Percentiles rank a stretch among this genome's conserved stretches.
These are phyloP conservation scores for Morinoia aosen DNA, from an alignment of 2,888 invertebrate species.

Conservation along the genomic window DNA sequence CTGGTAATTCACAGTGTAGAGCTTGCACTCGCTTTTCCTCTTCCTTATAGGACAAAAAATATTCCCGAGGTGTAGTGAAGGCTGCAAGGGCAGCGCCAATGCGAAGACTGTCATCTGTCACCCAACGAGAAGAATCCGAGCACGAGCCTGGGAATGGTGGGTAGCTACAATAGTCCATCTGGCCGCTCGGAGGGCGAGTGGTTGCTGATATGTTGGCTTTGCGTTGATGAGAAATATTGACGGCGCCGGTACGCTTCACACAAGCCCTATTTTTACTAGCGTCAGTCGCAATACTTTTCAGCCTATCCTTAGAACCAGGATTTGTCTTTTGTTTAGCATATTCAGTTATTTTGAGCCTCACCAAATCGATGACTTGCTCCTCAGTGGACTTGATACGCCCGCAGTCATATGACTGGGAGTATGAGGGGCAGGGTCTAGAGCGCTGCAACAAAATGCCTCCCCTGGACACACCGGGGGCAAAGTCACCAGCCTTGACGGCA, in stretches of 20 bases:
- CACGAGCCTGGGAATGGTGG: background rate
- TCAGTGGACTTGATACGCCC: background rate
- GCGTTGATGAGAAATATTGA: background rate
- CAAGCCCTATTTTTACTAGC: background rate
- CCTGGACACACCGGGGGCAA: background rate
- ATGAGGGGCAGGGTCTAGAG: background rate
- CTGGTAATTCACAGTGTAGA: background rate
- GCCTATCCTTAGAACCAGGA: background rate
- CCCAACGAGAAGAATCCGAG: background rate
- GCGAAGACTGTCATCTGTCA: background rate
- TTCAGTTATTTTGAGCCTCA: background rate
- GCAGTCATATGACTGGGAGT: background rate
- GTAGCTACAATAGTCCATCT: background rate
- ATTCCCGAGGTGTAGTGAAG: background rate
- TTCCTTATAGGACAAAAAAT: background rate
- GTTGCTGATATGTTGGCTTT: background rate
- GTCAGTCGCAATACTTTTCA: background rate
- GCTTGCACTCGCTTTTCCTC: background rate
- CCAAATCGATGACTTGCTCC: slow-evolving; percentile 18
- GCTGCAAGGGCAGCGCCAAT: background rate
- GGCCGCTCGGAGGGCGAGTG: background rate
- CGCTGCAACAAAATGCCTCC: background rate
- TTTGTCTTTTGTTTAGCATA: background rate
- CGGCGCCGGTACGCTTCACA: background rate
- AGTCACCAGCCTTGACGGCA: background rate